A percentile compares a stretch with the other conserved stretches of the same genome.
Conservation (phyloP, 1,140 invertebrate genomes). For the Drosophila nannoptera region DNA sequence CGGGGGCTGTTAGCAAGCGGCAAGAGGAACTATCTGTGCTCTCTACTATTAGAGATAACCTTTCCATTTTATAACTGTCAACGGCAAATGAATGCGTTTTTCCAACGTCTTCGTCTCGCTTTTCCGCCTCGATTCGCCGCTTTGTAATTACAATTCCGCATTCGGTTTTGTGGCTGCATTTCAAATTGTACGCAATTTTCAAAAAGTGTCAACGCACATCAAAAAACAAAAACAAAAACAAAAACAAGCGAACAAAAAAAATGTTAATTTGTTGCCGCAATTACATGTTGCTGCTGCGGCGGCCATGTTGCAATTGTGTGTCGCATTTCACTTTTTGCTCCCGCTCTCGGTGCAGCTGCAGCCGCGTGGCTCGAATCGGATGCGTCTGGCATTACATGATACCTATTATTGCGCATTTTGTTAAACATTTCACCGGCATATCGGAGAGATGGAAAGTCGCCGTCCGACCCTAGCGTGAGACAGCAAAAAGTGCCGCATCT, state of each 20-base stretch:
- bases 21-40: slow-evolving; percentile 33
- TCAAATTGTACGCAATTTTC: slow-evolving; percentile 67
- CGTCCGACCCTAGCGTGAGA: slow-evolving; percentile 43
- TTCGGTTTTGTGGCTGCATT: slow-evolving; percentile 53
- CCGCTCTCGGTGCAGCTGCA: slow-evolving; percentile 18
- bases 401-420: slow-evolving; percentile 64
- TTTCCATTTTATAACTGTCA: slow-evolving; percentile 74
- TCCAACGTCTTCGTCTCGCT: slow-evolving; percentile 1
- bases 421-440: slow-evolving; percentile 26
- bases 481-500: slow-evolving; percentile 51
- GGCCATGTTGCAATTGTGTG: slow-evolving; percentile 39
- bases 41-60: slow-evolving; percentile 46
- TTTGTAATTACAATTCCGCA: slow-evolving; percentile 65
- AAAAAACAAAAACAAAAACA: slow-evolving; percentile 28
- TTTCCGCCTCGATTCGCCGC: slow-evolving; percentile 13
- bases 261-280: slow-evolving; percentile 64
- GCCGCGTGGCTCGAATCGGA: slow-evolving; percentile 35
- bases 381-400: slow-evolving; percentile 63
- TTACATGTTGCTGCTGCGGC: slow-evolving; percentile 15
- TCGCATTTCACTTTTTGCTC: slow-evolving; percentile 45
- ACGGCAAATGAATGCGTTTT: slow-evolving; percentile 48
- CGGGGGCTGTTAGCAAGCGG: slow-evolving; percentile 4
- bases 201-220: slow-evolving; percentile 70
- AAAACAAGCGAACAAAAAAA: slow-evolving; percentile 41
- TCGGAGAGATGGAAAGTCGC: slow-evolving; percentile 47